Base-by-base conservation (phyloP, 1,140 invertebrate species). In the Caenorhabditis briggsae region DNA sequence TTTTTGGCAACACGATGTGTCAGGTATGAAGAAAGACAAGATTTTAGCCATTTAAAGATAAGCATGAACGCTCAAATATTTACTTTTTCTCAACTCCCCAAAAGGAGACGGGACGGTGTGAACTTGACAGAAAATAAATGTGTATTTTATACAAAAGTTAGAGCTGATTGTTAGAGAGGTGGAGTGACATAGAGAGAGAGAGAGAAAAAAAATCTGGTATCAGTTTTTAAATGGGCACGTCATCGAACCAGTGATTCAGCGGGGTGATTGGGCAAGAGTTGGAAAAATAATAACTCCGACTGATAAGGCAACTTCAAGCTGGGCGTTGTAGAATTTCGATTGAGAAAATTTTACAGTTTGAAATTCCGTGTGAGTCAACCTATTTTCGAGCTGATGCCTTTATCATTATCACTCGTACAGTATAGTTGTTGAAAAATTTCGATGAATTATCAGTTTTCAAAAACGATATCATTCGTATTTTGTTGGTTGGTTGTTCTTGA, bases 51-150 rank as follows among this genome's bases (percentile, higher is more conserved):
- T 78, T 78, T 53, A 50, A 53, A 53, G 46, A 78, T 78, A 78
- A 78, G 43, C 48, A 53, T 78, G 70, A 78, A 78, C 70, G n/a
- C 46, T 50, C 70, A 78, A 78, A 78, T 78, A 78, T 78, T 78
- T 53, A 78, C 70, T 14, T 33, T 33, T 33, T 33, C 33, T 33
- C 33, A 2, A 33, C 33, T 33, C n/a, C n/a, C 33, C 16, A 78
- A 78, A 78, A 50, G 46, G 43, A 16, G 20, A 78, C 53, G 46
- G 70, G 70, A 78, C 70, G 70, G 46, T n/a, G 70, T 50, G 46
- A 50, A 48, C 70, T 78, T 78, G 70, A 78, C n/a, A 78, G 70
- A 50, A 78, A 78, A 78, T 50, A 33, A 2, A 33, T n/a, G 70
- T 78, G 70, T 78, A 46, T 78, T 78, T 50, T 50, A 78, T 78